Conservation (phyloP, 2,797 vertebrate species). For the Hephaestus fuliginosus region DNA sequence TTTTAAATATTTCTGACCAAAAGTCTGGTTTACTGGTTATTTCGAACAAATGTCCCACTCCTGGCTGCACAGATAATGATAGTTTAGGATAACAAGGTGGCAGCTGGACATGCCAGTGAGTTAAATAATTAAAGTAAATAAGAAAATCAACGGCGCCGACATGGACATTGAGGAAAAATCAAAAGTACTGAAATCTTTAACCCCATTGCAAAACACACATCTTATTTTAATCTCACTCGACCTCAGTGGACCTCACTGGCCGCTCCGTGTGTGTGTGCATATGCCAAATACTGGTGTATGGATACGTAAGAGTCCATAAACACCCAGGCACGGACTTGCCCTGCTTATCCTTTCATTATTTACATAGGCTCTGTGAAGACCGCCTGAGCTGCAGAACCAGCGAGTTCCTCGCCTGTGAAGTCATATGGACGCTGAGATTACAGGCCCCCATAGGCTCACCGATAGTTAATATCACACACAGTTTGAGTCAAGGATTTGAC, state of each 20-base stretch:
- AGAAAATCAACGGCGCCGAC: neutral
- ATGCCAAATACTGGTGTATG: neutral
- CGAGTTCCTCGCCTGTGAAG: slow-evolving; percentile 68
- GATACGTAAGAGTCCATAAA: neutral
- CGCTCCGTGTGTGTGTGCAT: neutral
- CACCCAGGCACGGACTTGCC: neutral
- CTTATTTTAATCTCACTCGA: slow-evolving; percentile 5
- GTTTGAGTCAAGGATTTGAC: slow-evolving; percentile 53
- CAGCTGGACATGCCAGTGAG: too few species aligned
- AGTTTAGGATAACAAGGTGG: too few species aligned
- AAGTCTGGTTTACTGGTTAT: too few species aligned
- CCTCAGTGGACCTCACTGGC: neutral
- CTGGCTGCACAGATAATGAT: too few species aligned
- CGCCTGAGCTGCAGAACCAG: slow-evolving; percentile 39
- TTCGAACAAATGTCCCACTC: too few species aligned
- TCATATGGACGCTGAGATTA: slow-evolving; percentile 69
- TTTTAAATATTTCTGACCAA: too few species aligned
- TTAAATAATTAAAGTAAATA: too few species aligned
- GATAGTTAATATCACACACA: slow-evolving; percentile 60
- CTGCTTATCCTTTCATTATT: slow-evolving; percentile 49
- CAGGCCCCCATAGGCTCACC: slow-evolving; percentile 43
- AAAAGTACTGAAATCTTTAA: neutral
- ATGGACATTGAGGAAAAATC: neutral
- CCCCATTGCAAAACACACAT: neutral
- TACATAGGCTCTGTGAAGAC: slow-evolving; percentile 38